Evolutionary conservation across 1,140 invertebrate genomes (phyloP), one percentile per base, ranked within the genome.

Genomic region (Argopecten irradians): DNA sequence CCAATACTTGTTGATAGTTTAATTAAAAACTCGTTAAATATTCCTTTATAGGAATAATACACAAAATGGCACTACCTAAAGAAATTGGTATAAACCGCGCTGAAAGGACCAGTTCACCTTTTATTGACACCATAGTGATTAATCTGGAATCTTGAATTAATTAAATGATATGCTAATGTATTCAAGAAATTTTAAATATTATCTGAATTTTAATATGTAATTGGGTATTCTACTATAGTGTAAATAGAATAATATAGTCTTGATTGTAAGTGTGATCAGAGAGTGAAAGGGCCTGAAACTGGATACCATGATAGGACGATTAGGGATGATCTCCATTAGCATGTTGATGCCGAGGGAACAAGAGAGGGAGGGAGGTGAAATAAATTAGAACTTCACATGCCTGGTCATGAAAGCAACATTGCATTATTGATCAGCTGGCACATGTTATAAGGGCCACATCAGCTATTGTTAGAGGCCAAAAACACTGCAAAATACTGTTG

Each of bases 371-470:
- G n/a, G 55, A 71, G 55, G 55, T 71, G 55, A 71, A 71, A 71
- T 71, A 28, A 71, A 71, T 71, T 71, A 71, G 55, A 71, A 71
- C 55, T 71, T 71, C 55, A 71, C 55, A 71, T 71, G 55, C 55
- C 55, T 71, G 16, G 55, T 71, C 55, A 71, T 71, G 55, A 71
- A 71, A 71, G n/a, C 55, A 71, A 71, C 55, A 71, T 71, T 71
- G 55, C 55, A 71, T 71, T 71, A 71, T 71, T 71, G 55, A 71
- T 71, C 55, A 71, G 55, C n/a, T 71, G n/a, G 55, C n/a, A 16
- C 55, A 71, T n/a, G 28, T 71, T 71, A 71, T 71, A n/a, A 16
- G 22, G 1, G 55, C 55, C 55, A 71, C 55, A 71, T 71, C 55
- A 71, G 55, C 55, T 71, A 71, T 71, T 71, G 55, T 71, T 71